A percentile compares a stretch with the other conserved stretches of the same genome.
Evolutionary conservation across 2,797 vertebrate species (phyloP).

Genomic region (Enteromius viviparus): DNA sequence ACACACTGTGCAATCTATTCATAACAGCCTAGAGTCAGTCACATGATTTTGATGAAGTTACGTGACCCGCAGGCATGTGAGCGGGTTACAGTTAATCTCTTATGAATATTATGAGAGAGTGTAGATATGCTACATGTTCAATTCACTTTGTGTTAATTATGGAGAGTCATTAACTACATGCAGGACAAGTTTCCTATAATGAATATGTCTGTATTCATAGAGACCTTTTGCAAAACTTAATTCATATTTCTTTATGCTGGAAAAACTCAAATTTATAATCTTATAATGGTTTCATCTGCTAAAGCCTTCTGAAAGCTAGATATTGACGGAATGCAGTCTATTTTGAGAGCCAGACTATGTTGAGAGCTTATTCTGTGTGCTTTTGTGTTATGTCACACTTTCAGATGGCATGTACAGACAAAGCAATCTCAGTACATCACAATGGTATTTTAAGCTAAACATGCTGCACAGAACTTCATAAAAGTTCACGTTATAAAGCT

Average conservation of each 20-base stretch:
- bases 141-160: slow-evolving; percentile 19
- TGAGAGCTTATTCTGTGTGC: slow-evolving; percentile 20
- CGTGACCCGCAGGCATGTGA: slow-evolving; percentile 76
- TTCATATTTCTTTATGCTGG: neutral
- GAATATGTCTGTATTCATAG: slow-evolving; percentile 1
- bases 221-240: neutral
- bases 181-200: neutral
- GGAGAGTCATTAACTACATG: slow-evolving; percentile 21
- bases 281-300: neutral
- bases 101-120: slow-evolving; percentile 55
- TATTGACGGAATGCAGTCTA: slow-evolving; percentile 13
- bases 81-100: slow-evolving; percentile 63
- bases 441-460: neutral
- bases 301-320: neutral
- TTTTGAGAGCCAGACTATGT: slow-evolving; percentile 26
- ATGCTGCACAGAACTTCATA: neutral
- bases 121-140: slow-evolving; percentile 7
- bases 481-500: neutral
- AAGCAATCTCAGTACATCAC: slow-evolving; percentile 6
- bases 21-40: slow-evolving; percentile 68
- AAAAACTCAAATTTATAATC: neutral
- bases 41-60: slow-evolving; percentile 77
- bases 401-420: slow-evolving; percentile 23
- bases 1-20: slow-evolving; percentile 64
- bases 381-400: slow-evolving; percentile 48